Evolutionary conservation across 2,797 vertebrate genomes (phyloP), one percentile per base, ranked within the genome.

Genomic region (Brachyrhaphis roseni): DNA sequence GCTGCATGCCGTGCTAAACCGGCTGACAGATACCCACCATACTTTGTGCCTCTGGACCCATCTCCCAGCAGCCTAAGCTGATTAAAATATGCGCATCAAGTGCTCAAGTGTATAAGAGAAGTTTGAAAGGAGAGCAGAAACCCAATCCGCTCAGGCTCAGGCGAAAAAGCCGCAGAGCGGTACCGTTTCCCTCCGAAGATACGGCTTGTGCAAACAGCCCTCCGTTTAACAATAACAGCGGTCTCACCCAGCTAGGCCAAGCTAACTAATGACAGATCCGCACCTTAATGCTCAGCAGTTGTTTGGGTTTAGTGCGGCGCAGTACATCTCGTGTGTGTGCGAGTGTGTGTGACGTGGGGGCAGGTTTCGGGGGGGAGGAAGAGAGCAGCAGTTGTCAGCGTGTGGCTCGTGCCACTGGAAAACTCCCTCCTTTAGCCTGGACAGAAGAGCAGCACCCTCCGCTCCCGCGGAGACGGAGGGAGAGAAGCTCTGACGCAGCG

Each of bases 231-330:
- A 95, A 95, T 92, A 95, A 95, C 94, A 95, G 83, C 81, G 91
- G 92, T 94, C 89, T 92, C 89, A 92, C 86, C 90, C 87, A 89
- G 91, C 91, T 91, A 81, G 92, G 88, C 91, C 88, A 68, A 88
- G 93, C 89, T 93, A 94, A 94, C 94, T 95, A 94, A 93, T 94
- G 95, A 93, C 93, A 95, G 94, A 95, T 93, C 93, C 92, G 92
- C 94, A 95, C 93, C 94, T 94, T 94, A 93, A 92, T 93, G 93
- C 90, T 91, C 84, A 94, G 91, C 92, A 93, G 92, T 94, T 93
- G 90, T 93, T 93, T 93, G 93, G 93, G 88, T 93, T 94, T 88
- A 86, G 77, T 83, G 23, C 28, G 45, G 75, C 80, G 45, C 83
- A 83, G 83, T 71, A 45, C 47, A 46, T 45, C 43, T 3, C 1